phyloP scores from a whole-genome alignment of 2,797 vertebrate genomes.

The Sebastes itinus region DNA sequence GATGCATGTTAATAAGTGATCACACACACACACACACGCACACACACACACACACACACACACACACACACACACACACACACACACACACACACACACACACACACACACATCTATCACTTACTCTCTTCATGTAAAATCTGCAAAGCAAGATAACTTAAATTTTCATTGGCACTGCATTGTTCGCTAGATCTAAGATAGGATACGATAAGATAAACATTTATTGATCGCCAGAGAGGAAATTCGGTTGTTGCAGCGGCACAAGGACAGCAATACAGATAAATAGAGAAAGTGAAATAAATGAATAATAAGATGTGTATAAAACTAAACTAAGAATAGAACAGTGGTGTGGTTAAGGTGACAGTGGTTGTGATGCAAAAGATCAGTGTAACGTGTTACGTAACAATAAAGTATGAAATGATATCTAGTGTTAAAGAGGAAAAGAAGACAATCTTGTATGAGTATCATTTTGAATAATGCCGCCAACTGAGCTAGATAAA shows the following conservation, averaged over 20 bases:
- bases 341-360: not conserved
- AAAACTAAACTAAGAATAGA: not conserved
- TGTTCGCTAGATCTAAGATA: not conserved
- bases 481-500: not conserved
- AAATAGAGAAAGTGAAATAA: not conserved
- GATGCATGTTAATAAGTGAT: constrained; percentile 30
- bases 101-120: not conserved
- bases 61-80: not conserved
- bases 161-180: not conserved
- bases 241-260: not conserved
- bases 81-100: not conserved
- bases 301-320: not conserved
- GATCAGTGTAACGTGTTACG: too few relatives aligned
- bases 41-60: not conserved
- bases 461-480: not conserved
- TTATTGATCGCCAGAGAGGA: not conserved
- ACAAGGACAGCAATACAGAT: not conserved
- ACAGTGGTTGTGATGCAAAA: too few relatives aligned
- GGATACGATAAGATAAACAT: not conserved
- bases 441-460: not conserved
- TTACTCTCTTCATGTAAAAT: not conserved
- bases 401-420: too few relatives aligned
- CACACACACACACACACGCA: not conserved
- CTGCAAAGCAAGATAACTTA: not conserved
- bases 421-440: too few relatives aligned